Evolutionary conservation across 2,797 vertebrate species (phyloP).

Genomic region (Acropternis orthonyx): DNA sequence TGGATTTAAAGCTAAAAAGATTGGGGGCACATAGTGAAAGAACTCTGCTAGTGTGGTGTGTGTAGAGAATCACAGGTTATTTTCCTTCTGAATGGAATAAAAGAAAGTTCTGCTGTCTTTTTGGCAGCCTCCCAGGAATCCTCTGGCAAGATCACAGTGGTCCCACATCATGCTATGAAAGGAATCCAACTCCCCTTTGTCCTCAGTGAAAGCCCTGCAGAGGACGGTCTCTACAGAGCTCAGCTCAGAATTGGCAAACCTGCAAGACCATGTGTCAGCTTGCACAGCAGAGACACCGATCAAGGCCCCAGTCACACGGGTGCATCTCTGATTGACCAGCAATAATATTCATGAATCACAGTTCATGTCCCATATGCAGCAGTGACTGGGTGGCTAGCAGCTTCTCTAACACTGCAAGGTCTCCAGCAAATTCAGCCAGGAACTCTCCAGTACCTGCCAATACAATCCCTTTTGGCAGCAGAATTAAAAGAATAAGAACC

Average conservation of each 20-base stretch:
- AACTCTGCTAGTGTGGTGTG: neutral
- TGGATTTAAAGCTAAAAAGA: constrained; percentile 13
- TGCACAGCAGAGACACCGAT: neutral
- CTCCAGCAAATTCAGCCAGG: constrained; percentile 34
- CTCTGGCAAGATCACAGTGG: constrained; percentile 73
- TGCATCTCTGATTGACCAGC: constrained; percentile 20
- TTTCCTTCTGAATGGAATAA: constrained; percentile 28
- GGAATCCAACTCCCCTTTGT: constrained; percentile 49
- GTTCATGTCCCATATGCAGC: neutral
- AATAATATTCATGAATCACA: neutral
- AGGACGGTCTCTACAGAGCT: constrained; percentile 48
- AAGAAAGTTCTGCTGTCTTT: constrained; percentile 31
- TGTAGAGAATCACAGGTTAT: neutral
- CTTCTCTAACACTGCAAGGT: neutral
- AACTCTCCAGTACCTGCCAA: neutral
- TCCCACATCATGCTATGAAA: constrained; percentile 71
- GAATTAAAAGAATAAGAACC: neutral
- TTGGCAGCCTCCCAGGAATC: constrained; percentile 30
- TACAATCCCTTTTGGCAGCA: neutral
- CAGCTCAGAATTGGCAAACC: neutral
- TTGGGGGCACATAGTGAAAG: neutral
- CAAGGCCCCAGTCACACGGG: neutral
- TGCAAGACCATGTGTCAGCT: neutral
- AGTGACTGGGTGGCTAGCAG: neutral
- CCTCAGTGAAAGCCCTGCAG: constrained; percentile 73